These are phyloP conservation scores for Hydractinia symbiolongicarpus DNA, from an alignment of 30 jellyfish, hydroid and myxozoan genomes.

Conservation along the genomic window DNA sequence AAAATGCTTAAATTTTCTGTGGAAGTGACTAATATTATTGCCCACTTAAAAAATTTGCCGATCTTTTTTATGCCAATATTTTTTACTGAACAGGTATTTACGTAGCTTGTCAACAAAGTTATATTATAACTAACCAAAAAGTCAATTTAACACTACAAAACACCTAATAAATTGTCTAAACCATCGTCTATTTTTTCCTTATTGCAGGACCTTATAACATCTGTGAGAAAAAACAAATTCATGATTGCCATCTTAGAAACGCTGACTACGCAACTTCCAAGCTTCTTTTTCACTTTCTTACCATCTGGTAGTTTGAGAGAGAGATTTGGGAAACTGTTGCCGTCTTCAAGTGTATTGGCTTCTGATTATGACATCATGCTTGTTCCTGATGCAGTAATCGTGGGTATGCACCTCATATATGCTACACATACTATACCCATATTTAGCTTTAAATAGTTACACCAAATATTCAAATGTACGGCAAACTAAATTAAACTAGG, in stretches of 20 bases:
- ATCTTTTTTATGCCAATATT: too few species aligned
- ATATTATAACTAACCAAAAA: too few species aligned
- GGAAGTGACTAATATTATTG: too few species aligned
- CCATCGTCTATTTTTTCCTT: neutral
- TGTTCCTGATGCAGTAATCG: slow-evolving; percentile 30
- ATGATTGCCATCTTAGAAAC: slow-evolving; percentile 22
- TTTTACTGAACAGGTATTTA: too few species aligned
- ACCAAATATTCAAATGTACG: too few species aligned
- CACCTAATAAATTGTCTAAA: too few species aligned
- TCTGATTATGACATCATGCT: slow-evolving; percentile 50
- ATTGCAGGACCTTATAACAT: neutral
- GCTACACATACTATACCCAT: too few species aligned
- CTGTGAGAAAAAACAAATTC: slow-evolving; percentile 16
- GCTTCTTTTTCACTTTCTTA: slow-evolving; percentile 36
- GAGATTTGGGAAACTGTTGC: slow-evolving; percentile 43
- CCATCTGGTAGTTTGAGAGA: slow-evolving; percentile 66
- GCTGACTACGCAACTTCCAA: slow-evolving; percentile 37
- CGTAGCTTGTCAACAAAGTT: too few species aligned
- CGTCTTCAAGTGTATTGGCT: slow-evolving; percentile 46
- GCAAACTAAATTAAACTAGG: too few species aligned
- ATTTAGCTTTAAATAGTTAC: too few species aligned
- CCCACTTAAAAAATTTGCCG: too few species aligned
- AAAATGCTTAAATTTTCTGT: too few species aligned
- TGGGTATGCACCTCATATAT: neutral
- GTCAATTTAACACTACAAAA: neutral